A percentile compares a stretch with the other conserved stretches of the same genome.
Evolutionary conservation across 2,888 invertebrate species (phyloP).

Genomic region (Encarsia formosa): DNA sequence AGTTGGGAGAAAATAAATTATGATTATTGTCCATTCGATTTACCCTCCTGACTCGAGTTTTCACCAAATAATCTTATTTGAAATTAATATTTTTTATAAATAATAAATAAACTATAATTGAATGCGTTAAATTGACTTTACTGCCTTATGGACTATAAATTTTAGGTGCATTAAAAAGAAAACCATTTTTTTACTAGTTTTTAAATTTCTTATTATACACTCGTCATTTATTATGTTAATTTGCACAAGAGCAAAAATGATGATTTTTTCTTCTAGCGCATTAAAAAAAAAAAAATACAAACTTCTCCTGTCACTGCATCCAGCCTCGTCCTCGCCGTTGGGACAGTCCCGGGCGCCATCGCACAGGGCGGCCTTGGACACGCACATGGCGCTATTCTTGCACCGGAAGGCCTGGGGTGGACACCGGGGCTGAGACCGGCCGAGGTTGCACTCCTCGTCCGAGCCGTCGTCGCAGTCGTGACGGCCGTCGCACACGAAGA

Average conservation of each 20-base stretch:
- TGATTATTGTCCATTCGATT: too few species aligned
- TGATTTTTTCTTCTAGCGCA: too few species aligned
- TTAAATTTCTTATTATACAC: background rate
- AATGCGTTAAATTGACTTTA: too few species aligned
- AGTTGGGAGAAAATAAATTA: too few species aligned
- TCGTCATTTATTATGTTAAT: background rate
- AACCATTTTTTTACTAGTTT: background rate
- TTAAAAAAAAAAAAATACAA: too few species aligned
- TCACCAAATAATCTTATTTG: too few species aligned
- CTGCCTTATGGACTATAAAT: too few species aligned
- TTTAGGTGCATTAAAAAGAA: too few species aligned
- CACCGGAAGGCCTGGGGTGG: conserved; percentile 72
- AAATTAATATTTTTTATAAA: too few species aligned
- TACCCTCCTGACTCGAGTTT: too few species aligned
- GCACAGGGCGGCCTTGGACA: conserved; percentile 75
- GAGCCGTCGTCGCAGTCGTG: conserved; percentile 82
- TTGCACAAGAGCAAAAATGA: too few species aligned
- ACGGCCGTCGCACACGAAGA: conserved; percentile 85
- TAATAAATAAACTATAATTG: too few species aligned
- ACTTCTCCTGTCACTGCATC: conserved; percentile 60
- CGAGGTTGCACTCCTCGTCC: conserved; percentile 72
- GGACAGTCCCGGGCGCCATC: conserved; percentile 76
- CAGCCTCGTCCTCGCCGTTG: conserved; percentile 71
- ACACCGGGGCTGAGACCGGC: conserved; percentile 55
- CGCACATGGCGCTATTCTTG: conserved; percentile 64